phyloP scores from a whole-genome alignment of 1,140 invertebrate genomes.

The Leptinotarsa texana region DNA sequence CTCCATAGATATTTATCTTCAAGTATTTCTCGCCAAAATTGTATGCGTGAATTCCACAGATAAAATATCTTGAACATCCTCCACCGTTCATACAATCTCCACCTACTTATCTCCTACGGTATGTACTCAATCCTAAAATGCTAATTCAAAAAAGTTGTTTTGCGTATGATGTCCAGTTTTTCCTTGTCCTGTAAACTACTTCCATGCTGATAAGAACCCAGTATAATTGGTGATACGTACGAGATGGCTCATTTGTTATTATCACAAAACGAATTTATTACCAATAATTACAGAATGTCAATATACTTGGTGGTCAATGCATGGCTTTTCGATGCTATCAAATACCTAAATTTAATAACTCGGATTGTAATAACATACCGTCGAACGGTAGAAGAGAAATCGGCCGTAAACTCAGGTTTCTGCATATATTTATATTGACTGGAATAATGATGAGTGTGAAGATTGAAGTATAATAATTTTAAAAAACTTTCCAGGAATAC shows the following conservation, averaged over 20 bases:
- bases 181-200: not conserved
- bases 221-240: not conserved
- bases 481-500: too few species aligned
- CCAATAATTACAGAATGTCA: not conserved
- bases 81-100: not conserved
- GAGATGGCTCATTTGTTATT: not conserved
- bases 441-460: not conserved
- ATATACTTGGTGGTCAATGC: not conserved
- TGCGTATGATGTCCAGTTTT: not conserved
- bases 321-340: not conserved
- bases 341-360: constrained; percentile 7
- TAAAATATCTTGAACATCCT: not conserved
- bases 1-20: too few species aligned
- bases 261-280: not conserved
- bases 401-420: not conserved
- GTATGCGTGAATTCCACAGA: too few species aligned
- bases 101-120: not conserved
- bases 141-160: constrained; percentile 3
- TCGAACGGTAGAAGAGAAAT: not conserved
- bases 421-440: not conserved
- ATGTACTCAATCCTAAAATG: not conserved
- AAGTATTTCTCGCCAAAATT: too few species aligned
- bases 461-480: too few species aligned
- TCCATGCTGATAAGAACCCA: not conserved
- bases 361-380: constrained; percentile 1